A percentile compares a stretch with the other conserved stretches of the same genome.
Evolutionary conservation across 2,888 invertebrate species (phyloP).

Genomic region (Pteria penguin): DNA sequence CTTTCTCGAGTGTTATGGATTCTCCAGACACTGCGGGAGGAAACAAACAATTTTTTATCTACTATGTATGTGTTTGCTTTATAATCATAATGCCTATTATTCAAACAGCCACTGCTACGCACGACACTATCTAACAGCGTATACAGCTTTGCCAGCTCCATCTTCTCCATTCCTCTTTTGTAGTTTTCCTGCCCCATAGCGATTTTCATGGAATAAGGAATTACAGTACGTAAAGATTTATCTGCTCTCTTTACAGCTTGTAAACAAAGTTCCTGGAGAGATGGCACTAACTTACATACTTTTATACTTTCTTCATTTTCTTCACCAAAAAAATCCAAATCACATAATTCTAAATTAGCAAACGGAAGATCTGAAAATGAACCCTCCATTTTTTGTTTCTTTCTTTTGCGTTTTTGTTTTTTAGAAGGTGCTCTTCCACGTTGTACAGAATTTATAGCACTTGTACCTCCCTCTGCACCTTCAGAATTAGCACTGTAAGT

Average conservation of each 20-base stretch:
- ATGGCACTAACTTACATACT: not conserved
- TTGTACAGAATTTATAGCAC: not conserved
- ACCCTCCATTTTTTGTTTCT: not conserved
- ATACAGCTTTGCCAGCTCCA: not conserved
- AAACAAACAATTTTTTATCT: too few relatives aligned
- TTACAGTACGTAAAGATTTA: not conserved
- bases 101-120: too few relatives aligned
- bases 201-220: not conserved
- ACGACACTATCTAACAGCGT: too few relatives aligned
- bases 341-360: not conserved
- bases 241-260: not conserved
- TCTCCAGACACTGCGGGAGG: too few relatives aligned
- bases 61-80: too few relatives aligned
- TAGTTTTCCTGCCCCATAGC: not conserved
- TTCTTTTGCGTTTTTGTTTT: constrained; percentile 6
- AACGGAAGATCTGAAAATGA: not conserved
- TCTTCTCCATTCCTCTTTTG: not conserved
- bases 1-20: too few relatives aligned
- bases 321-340: not conserved
- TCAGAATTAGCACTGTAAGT: not conserved
- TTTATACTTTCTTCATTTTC: not conserved
- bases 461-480: not conserved
- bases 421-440: not conserved
- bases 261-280: not conserved
- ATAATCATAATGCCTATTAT: too few relatives aligned